Percentiles rank a stretch among this genome's conserved stretches.
phyloP scores from a whole-genome alignment of 2,888 invertebrate species.

The Apodemia zela region DNA sequence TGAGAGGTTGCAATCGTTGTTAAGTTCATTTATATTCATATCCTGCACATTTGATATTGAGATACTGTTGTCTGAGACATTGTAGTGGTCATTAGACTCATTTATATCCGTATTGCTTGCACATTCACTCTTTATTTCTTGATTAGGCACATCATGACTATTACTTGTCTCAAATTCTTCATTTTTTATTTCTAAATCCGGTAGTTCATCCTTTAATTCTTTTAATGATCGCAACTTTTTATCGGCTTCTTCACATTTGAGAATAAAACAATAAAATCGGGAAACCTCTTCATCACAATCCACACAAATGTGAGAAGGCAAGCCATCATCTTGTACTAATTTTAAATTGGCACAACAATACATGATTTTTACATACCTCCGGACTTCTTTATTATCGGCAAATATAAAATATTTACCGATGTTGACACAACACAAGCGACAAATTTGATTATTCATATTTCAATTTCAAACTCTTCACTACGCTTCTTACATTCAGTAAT shows the following conservation, averaged over 20 bases:
- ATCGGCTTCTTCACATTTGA: conserved; percentile 56
- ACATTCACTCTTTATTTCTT: conserved; percentile 46
- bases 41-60: conserved; percentile 20
- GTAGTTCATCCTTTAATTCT: conserved; percentile 22
- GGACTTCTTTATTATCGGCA: conserved; percentile 33
- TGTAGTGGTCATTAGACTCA: conserved; percentile 28
- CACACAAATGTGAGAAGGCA: conserved; percentile 49
- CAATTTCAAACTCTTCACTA: background rate
- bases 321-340: conserved; percentile 47
- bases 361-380: conserved; percentile 46
- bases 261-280: conserved; percentile 47
- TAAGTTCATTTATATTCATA: conserved; percentile 30
- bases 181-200: conserved; percentile 13
- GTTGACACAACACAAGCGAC: conserved; percentile 52
- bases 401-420: conserved; percentile 46
- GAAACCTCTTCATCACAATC: conserved; percentile 46
- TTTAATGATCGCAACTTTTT: conserved; percentile 41
- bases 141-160: conserved; percentile 32
- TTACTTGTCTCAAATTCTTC: conserved; percentile 22
- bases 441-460: conserved; percentile 45
- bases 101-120: conserved; percentile 32
- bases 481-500: too few relatives aligned
- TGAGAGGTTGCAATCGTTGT: conserved; percentile 22
- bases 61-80: conserved; percentile 14
- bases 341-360: conserved; percentile 50